phyloP scores from a whole-genome alignment of 2,113 vertebrate genomes.

The Chaenocephalus aceratus region DNA sequence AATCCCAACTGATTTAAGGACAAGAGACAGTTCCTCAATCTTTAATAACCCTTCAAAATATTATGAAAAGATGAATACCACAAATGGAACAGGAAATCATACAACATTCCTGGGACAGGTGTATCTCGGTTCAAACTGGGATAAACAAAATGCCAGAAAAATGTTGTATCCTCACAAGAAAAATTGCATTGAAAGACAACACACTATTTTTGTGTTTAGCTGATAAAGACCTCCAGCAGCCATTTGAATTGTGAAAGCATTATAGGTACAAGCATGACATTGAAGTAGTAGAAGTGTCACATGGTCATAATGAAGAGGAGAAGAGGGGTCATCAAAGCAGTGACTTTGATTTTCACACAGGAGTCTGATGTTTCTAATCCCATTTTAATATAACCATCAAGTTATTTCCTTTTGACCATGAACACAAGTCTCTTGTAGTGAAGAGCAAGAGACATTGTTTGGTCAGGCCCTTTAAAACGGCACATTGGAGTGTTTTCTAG shows the following conservation, averaged over 20 bases:
- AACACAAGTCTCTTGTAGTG: not conserved
- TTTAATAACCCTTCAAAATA: not conserved
- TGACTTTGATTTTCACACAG: not conserved
- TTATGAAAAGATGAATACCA: not conserved
- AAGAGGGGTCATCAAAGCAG: not conserved
- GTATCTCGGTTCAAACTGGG: not conserved
- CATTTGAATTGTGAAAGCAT: not conserved
- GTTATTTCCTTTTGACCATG: not conserved
- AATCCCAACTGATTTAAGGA: not conserved
- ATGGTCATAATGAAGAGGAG: not conserved
- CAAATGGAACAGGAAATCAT: not conserved
- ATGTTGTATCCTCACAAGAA: not conserved
- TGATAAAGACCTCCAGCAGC: not conserved
- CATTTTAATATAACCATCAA: not conserved
- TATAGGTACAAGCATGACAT: not conserved
- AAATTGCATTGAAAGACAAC: not conserved
- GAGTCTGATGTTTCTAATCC: not conserved
- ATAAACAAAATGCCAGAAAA: slow-evolving; percentile 3
- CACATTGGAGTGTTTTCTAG: not conserved
- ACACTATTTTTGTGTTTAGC: not conserved
- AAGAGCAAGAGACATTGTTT: not conserved
- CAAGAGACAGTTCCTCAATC: not conserved
- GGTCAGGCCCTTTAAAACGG: too few species aligned
- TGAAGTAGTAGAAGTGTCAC: not conserved
- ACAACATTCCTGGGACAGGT: not conserved